Base-by-base conservation (phyloP, 2,113 vertebrate species). In the Egretta garzetta region DNA sequence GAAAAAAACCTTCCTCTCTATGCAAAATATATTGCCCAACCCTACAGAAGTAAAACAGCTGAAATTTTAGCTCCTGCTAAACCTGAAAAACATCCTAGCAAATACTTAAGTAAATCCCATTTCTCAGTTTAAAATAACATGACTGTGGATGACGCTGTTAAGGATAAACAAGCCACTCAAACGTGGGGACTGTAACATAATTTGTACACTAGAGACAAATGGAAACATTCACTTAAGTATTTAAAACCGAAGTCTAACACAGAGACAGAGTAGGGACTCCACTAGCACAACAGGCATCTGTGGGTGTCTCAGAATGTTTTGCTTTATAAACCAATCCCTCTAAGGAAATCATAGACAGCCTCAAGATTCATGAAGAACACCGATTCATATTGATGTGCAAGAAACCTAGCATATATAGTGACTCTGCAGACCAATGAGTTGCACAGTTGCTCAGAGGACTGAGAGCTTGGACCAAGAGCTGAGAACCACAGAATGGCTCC, bases 81-180 rank as follows among this genome's bases (percentile, higher is more conserved):
- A 86, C 56, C 21, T 28, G 62, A 3, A 27, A 30, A 43, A 32
- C 12, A 67, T 60, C 47, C 68, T 82, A 4, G 2, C n/a, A 76
- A 90, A 63, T 4, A 33, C 14, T 3, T 3, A 35, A 22, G 6
- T 19, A 77, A 84, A 74, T 18, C 58, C 19, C 32, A 30, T 70
- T 76, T 71, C 41, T 58, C 35, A 58, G 32, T 19, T 72, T 49
- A 88, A 55, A 83, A 30, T 24, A 24, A 16, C 12, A 12, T 7
- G 20, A 2, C 8, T 28, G 21, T 10, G 20, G n/a, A 52, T 58
- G 45, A 35, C 18, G 28, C 58, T 55, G 27, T 12, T 22, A 27
- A 24, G 28, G 26, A 68, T 20, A 60, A 88, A 43, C 19, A 18
- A 0, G 0, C 5, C 35, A 39, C 24, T 70, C 19, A 28, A 28